phyloP scores from a whole-genome alignment of 2,113 vertebrate species.

The Protobothrops flavoviridis region DNA sequence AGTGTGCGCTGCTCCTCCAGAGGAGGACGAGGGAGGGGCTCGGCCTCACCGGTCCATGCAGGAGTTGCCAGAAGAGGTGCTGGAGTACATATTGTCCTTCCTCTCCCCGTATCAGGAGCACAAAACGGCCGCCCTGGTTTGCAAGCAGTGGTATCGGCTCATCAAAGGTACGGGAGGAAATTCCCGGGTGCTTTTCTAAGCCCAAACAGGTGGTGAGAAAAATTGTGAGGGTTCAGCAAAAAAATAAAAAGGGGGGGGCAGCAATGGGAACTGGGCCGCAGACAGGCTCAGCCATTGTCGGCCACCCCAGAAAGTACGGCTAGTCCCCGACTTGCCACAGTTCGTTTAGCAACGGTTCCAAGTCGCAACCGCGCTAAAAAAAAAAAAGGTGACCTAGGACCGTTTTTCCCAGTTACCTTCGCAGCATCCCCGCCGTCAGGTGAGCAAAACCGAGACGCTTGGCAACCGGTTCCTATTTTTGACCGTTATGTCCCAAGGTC shows the following conservation, averaged over 20 bases:
- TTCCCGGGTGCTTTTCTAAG: neutral
- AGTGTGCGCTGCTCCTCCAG: slow-evolving; percentile 62
- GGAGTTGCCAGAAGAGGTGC: slow-evolving; percentile 93
- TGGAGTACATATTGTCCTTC: slow-evolving; percentile 97
- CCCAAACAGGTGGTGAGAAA: neutral
- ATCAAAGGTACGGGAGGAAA: slow-evolving; percentile 86
- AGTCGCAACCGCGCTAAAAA: too few species aligned
- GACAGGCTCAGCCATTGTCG: neutral
- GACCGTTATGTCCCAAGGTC: too few species aligned
- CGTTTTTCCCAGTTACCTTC: too few species aligned
- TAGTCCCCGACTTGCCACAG: too few species aligned
- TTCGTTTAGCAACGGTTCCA: too few species aligned
- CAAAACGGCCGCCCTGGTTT: slow-evolving; percentile 95
- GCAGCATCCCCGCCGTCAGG: too few species aligned
- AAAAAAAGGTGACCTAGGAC: too few species aligned
- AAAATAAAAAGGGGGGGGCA: too few species aligned
- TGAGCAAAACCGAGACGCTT: too few species aligned
- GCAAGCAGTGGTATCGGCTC: slow-evolving; percentile 98
- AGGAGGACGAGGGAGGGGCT: slow-evolving; percentile 52
- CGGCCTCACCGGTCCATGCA: slow-evolving; percentile 78
- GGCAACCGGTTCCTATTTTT: too few species aligned
- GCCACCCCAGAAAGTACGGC: too few species aligned
- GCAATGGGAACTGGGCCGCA: neutral
- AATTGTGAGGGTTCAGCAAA: too few species aligned
- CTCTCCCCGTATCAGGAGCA: slow-evolving; percentile 98